Evolutionary conservation across 2,797 vertebrate species (phyloP).

Genomic region (Mycteria americana): DNA sequence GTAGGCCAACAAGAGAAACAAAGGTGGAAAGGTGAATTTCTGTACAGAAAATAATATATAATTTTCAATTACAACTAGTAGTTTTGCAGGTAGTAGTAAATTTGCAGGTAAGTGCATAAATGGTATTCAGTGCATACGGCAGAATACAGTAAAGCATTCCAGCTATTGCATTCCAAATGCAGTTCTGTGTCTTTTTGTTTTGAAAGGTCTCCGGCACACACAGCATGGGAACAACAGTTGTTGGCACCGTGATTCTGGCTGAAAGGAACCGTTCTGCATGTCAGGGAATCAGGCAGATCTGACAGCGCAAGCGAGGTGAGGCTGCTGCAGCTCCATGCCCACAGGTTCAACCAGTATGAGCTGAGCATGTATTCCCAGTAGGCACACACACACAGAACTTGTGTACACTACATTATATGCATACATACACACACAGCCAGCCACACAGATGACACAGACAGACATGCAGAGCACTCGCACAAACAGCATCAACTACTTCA

Average conservation of each 20-base stretch:
- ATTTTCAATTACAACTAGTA: background rate
- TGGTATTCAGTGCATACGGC: background rate
- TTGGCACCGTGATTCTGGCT: background rate
- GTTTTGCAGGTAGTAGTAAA: background rate
- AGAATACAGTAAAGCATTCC: background rate
- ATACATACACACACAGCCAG: background rate
- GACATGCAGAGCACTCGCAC: fast-evolving
- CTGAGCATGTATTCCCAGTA: background rate
- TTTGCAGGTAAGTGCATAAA: background rate
- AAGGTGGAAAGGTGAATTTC: background rate
- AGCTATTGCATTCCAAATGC: background rate
- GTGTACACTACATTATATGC: too few species aligned
- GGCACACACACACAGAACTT: background rate
- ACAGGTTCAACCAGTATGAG: background rate
- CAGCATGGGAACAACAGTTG: background rate
- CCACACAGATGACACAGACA: background rate
- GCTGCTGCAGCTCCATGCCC: background rate
- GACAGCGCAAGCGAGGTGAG: background rate
- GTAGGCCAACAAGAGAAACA: background rate
- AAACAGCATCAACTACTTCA: background rate
- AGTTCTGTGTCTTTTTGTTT: background rate
- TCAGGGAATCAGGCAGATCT: background rate
- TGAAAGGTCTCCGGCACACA: background rate
- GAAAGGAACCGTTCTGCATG: background rate
- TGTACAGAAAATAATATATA: background rate